Base-by-base conservation (phyloP, 2,888 invertebrate species). In the Eristalis pertinax region DNA sequence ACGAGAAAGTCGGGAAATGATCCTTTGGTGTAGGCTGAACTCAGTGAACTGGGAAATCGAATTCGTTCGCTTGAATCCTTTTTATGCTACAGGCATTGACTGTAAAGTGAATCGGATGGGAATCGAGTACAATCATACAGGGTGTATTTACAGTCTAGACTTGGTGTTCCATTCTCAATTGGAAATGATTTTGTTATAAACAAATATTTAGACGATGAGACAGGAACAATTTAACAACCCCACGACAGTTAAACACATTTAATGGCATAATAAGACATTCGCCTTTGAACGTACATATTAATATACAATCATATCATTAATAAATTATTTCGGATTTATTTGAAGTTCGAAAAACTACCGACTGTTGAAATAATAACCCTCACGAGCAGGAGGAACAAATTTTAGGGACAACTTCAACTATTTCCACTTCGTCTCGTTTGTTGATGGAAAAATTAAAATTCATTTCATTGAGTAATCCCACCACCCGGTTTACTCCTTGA, bases 11-110 rank as follows among this genome's bases (percentile, higher is more conserved):
- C 11, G 58, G 32, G 35, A 22, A 58, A 60, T 38, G 32, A 19
- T 70, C 56, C 29, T 56, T 7, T 35, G 22, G 11, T 22, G 35
- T 60, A 70, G 58, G 58, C 70, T 56, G 35, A 35, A 70, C 32
- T 58, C 70, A 70, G 24, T 70, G 58, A 70, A 70, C 58, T 70
- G 70, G 32, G 58, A 70, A 70, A 70, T 70, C 70, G 58, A 70
- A 70, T 70, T 70, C 38, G 35, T 60, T 70, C 70, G 58, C 58
- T 35, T 58, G 58, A 70, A 60, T 70, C 22, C 22, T 22, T 70
- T 70, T 35, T 60, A 7, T 50, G 35, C 24, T 15, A 24, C 58
- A 35, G 70, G 19, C 58, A 70, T 35, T 58, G 58, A 70, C 35
- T 70, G 35, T 58, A 50, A n/a, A 69, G 11, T 10, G 32, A 58